Evolutionary conservation across 2,113 vertebrate species (phyloP).

Genomic region (Fulmarus glacialis): DNA sequence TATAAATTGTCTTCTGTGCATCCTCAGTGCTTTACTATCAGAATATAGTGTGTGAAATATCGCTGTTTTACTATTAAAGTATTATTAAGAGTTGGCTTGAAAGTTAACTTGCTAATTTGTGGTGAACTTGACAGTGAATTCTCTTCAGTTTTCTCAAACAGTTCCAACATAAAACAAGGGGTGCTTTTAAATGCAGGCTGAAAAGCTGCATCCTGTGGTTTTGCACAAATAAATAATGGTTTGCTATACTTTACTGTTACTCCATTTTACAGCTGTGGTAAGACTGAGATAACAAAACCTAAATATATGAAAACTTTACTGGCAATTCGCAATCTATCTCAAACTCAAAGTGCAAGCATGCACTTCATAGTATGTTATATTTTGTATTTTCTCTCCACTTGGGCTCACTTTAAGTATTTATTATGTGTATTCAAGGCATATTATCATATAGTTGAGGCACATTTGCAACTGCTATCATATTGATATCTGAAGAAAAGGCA

Average conservation of each 20-base stretch:
- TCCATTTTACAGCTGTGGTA: not conserved
- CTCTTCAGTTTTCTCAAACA: not conserved
- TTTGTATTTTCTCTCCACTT: not conserved
- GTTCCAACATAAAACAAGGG: not conserved
- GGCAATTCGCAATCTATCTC: not conserved
- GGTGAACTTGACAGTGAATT: not conserved
- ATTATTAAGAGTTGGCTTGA: not conserved
- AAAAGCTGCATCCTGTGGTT: not conserved
- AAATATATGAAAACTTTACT: not conserved
- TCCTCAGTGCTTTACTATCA: not conserved
- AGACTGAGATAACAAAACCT: not conserved
- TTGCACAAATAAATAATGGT: not conserved
- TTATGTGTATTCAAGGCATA: not conserved
- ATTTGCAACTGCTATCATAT: not conserved
- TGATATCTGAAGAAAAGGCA: not conserved
- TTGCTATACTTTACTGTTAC: not conserved
- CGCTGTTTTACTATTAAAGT: not conserved
- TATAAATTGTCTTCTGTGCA: not conserved
- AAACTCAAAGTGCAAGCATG: not conserved
- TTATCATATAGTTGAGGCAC: not conserved
- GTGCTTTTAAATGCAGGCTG: not conserved
- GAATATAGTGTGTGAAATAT: not conserved
- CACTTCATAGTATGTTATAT: not conserved
- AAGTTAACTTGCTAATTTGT: not conserved
- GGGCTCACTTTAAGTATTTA: not conserved